Percentiles rank a stretch among this genome's conserved stretches.
Evolutionary conservation across 2,797 vertebrate genomes (phyloP).

Genomic region (Spinibarbus caldwelli): DNA sequence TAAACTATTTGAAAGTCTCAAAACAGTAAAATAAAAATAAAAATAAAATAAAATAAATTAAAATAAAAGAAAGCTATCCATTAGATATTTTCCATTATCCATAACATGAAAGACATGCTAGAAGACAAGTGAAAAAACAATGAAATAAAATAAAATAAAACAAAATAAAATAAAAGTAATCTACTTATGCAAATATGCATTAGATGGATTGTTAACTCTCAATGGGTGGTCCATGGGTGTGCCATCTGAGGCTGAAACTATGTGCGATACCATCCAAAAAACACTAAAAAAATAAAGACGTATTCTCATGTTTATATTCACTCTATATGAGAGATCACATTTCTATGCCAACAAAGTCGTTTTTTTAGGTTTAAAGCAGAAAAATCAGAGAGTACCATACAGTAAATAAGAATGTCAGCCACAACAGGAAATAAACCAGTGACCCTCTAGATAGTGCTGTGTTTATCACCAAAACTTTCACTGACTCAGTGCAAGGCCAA

Average conservation of each 20-base stretch:
- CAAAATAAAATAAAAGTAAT: background rate
- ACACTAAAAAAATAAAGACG: background rate
- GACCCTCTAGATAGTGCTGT: background rate
- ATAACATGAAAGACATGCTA: background rate
- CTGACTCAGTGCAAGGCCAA: background rate
- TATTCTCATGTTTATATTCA: too few relatives aligned
- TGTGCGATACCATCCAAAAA: background rate
- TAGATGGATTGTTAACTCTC: too few relatives aligned
- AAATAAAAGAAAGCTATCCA: too few relatives aligned
- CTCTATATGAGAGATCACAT: background rate
- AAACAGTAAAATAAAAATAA: background rate
- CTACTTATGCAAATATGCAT: background rate
- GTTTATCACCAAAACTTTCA: constrained; percentile 1
- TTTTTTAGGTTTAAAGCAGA: background rate
- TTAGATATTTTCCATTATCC: background rate
- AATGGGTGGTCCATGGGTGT: background rate
- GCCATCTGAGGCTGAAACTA: background rate
- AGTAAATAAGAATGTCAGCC: background rate
- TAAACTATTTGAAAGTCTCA: background rate
- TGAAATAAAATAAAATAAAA: background rate
- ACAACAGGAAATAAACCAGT: background rate
- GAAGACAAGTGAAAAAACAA: background rate
- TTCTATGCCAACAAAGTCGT: background rate
- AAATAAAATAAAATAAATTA: background rate
- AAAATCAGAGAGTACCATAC: background rate